These are phyloP conservation scores for Nannobrachium achirus DNA, from an alignment of 2,113 vertebrate genomes.

Conservation along the genomic window DNA sequence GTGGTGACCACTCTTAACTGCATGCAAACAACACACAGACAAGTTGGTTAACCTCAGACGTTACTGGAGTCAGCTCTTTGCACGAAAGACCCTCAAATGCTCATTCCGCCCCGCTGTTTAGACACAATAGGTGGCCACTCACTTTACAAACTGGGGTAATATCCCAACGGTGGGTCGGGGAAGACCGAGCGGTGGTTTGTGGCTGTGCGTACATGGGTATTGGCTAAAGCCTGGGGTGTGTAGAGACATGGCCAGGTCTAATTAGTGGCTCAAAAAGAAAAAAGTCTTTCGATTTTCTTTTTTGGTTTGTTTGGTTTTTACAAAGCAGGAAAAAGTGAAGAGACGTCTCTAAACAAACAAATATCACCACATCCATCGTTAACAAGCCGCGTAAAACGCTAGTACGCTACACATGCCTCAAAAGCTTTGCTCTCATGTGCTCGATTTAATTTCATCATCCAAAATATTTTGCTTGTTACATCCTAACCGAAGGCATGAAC, in stretches of 20 bases:
- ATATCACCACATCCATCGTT: background rate
- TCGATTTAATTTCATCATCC: too few relatives aligned
- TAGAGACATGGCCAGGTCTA: background rate
- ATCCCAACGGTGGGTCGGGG: constrained; percentile 7
- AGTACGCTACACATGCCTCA: background rate
- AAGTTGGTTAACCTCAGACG: constrained; percentile 48
- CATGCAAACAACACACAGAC: constrained; percentile 41
- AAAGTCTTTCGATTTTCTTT: background rate
- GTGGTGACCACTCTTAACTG: constrained; percentile 35
- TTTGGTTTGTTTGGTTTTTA: too few relatives aligned
- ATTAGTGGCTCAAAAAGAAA: constrained; percentile 23
- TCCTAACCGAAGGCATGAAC: background rate
- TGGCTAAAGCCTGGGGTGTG: constrained; percentile 13
- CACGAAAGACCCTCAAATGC: constrained; percentile 7
- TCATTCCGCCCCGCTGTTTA: constrained; percentile 31
- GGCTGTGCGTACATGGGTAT: constrained; percentile 31
- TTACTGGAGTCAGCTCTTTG: constrained; percentile 33
- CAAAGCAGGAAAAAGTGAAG: background rate
- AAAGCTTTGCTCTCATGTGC: too few relatives aligned
- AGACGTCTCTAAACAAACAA: constrained; percentile 1
- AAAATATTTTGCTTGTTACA: too few relatives aligned
- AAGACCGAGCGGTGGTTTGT: constrained; percentile 39
- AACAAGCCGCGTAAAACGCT: background rate
- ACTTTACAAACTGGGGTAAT: constrained; percentile 25
- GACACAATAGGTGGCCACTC: constrained; percentile 19